Conservation (phyloP, 1,140 invertebrate species). For the Melipona quadrifasciata region DNA sequence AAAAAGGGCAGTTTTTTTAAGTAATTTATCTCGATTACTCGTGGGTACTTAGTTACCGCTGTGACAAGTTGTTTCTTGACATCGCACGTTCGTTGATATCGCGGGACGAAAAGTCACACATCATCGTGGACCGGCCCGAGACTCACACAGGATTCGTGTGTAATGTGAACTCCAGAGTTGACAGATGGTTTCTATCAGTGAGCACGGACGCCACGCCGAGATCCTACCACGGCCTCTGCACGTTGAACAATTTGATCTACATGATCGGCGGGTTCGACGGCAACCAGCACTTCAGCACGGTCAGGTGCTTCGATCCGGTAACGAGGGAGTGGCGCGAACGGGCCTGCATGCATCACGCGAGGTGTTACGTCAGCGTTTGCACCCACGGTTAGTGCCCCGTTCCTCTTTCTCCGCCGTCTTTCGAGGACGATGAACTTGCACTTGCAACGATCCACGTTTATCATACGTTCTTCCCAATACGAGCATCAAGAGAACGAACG, state of each 20-base stretch:
- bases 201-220: constrained; percentile 85
- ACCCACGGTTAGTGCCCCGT: constrained; percentile 80
- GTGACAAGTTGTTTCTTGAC: too few species aligned
- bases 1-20: too few species aligned
- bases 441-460: too few species aligned
- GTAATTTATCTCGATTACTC: too few species aligned
- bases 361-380: constrained; percentile 90
- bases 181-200: constrained; percentile 85
- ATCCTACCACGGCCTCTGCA: constrained; percentile 89
- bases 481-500: too few species aligned
- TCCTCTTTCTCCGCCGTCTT: not conserved
- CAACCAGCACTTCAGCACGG: constrained; percentile 87
- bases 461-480: too few species aligned
- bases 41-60: too few species aligned
- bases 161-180: constrained; percentile 79
- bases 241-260: constrained; percentile 87
- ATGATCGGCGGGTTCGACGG: constrained; percentile 91
- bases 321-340: constrained; percentile 85
- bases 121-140: not conserved
- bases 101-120: not conserved
- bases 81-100: not conserved
- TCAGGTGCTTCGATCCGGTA: constrained; percentile 86
- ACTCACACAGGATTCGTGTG: constrained; percentile 32
- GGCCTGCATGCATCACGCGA: constrained; percentile 88
- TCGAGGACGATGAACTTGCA: not conserved